These are phyloP conservation scores for Megalops atlanticus DNA, from an alignment of 2,113 vertebrate species.

Conservation along the genomic window DNA sequence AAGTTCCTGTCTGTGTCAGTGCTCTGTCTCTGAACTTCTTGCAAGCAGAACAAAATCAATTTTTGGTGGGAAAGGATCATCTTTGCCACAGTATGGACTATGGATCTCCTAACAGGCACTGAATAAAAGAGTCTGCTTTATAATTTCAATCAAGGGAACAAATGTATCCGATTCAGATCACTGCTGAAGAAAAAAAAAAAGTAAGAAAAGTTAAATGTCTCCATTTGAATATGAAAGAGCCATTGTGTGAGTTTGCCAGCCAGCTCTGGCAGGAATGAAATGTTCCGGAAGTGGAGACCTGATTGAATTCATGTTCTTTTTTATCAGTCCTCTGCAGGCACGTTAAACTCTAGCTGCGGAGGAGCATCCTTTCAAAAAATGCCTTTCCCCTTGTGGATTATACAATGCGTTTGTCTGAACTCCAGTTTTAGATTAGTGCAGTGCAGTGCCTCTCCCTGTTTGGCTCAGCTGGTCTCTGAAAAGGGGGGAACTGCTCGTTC, in stretches of 20 bases:
- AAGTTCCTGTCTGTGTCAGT: neutral
- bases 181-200: neutral
- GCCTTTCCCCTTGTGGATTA: constrained; percentile 39
- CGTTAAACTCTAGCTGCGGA: constrained; percentile 34
- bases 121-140: constrained; percentile 79
- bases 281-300: constrained; percentile 33
- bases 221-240: constrained; percentile 45
- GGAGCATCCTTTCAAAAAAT: constrained; percentile 24
- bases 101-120: no score
- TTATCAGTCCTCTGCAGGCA: constrained; percentile 39
- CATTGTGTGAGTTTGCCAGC: neutral
- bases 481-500: constrained; percentile 29
- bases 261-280: constrained; percentile 37
- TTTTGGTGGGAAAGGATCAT: no score
- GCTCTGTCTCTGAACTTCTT: no score
- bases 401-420: constrained; percentile 39
- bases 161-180: constrained; percentile 32
- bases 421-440: constrained; percentile 39
- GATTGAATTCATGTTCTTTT: constrained; percentile 24
- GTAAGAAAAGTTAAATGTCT: constrained; percentile 25
- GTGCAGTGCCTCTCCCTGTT: constrained; percentile 40
- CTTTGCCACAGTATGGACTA: no score
- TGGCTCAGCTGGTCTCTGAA: constrained; percentile 31
- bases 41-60: no score
- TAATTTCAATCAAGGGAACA: neutral